Conservation (phyloP, 2,113 vertebrate genomes). For the Microcebus ravelobensis region DNA sequence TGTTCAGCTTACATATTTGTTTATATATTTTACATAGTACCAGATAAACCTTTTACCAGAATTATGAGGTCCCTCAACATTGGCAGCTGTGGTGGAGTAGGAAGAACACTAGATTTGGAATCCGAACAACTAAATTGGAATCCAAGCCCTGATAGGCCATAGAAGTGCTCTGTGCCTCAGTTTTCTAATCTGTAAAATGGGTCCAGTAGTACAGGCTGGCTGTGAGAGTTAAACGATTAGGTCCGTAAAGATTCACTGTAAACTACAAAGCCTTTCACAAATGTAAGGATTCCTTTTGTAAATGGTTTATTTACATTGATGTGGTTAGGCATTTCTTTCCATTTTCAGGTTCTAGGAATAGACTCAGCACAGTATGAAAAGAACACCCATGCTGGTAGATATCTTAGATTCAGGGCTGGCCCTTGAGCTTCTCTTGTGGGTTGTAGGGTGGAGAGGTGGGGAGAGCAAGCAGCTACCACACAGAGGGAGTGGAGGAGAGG, state of each 20-base stretch:
- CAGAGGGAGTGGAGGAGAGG: not conserved
- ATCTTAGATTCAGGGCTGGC: not conserved
- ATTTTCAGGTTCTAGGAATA: not conserved
- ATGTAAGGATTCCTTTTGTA: not conserved
- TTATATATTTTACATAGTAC: conserved; percentile 23
- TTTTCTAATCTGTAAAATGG: not conserved
- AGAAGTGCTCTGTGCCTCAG: not conserved
- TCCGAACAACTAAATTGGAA: not conserved
- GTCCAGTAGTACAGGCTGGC: not conserved
- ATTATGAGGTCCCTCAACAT: not conserved
- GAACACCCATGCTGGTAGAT: not conserved
- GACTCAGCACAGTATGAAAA: not conserved
- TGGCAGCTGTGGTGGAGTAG: not conserved
- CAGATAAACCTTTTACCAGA: not conserved
- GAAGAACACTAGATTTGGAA: not conserved
- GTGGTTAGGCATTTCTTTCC: conserved; percentile 10
- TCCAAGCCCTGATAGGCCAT: not conserved
- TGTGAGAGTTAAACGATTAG: not conserved
- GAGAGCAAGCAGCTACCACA: not conserved
- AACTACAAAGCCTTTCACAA: not conserved
- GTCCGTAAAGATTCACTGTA: not conserved
- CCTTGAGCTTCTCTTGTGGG: not conserved
- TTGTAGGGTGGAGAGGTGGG: not conserved
- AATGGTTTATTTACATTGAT: not conserved
- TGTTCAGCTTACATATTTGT: not conserved